Percentiles rank a stretch among this genome's conserved stretches.
phyloP scores from a whole-genome alignment of 2,113 vertebrate species.

The Coturnix japonica region DNA sequence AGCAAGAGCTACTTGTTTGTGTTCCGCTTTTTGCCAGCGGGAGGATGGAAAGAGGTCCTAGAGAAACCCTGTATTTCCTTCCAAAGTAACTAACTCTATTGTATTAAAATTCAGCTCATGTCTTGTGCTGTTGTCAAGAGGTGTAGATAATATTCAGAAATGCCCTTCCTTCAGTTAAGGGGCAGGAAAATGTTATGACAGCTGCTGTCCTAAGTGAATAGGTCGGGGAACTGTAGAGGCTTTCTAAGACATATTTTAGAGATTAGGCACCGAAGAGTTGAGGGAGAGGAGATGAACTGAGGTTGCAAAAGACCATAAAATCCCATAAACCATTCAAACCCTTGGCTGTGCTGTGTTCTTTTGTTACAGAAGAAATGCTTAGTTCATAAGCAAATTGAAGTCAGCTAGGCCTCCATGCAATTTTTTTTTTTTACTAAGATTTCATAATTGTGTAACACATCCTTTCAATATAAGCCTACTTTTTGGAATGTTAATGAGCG shows the following conservation, averaged over 20 bases:
- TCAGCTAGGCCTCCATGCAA: background rate
- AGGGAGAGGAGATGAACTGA: constrained; percentile 36
- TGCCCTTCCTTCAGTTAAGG: constrained; percentile 6
- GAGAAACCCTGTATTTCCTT: background rate
- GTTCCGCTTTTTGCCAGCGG: background rate
- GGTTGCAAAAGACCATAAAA: constrained; percentile 51
- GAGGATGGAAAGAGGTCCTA: background rate
- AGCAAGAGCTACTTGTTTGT: background rate
- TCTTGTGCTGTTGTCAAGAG: background rate
- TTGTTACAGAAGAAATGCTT: background rate
- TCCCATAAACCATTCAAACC: constrained; percentile 51
- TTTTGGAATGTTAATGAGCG: background rate
- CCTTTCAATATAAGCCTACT: background rate
- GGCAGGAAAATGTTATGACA: constrained; percentile 61
- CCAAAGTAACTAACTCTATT: constrained; percentile 3
- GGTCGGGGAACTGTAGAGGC: background rate
- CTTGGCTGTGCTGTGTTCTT: constrained; percentile 36
- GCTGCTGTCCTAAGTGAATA: constrained; percentile 45
- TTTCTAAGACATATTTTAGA: constrained; percentile 57
- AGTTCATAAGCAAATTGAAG: background rate
- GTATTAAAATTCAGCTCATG: constrained; percentile 16
- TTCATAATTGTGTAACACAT: background rate
- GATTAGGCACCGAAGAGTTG: constrained; percentile 39
- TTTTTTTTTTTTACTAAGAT: background rate
- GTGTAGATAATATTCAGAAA: background rate